phyloP scores from a whole-genome alignment of 2,888 invertebrate species.

The Alloscopus bannaensis region DNA sequence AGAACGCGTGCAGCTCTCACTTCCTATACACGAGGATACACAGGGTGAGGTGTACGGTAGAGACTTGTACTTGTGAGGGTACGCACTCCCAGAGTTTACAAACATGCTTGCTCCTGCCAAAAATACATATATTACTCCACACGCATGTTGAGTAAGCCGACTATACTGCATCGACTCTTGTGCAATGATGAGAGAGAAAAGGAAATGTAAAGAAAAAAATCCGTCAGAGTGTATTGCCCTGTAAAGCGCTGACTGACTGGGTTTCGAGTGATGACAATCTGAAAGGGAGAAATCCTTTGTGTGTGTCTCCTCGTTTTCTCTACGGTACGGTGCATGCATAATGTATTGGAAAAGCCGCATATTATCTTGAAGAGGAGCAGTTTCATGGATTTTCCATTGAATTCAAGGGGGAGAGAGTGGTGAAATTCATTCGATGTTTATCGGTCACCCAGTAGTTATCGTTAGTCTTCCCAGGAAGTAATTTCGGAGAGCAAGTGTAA shows the following conservation, averaged over 20 bases:
- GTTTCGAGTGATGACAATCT: conserved; percentile 32
- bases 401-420: no score
- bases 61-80: not conserved
- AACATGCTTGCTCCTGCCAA: not conserved
- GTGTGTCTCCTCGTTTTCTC: no score
- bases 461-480: no score
- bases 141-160: conserved; percentile 54
- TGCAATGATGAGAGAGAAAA: conserved; percentile 28
- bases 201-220: conserved; percentile 4
- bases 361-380: no score
- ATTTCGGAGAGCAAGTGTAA: no score
- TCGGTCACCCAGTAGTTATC: no score
- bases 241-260: conserved; percentile 28
- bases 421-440: no score
- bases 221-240: conserved; percentile 49
- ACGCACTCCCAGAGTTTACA: not conserved
- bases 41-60: not conserved
- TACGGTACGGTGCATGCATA: no score
- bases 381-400: no score
- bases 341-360: no score
- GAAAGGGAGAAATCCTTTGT: not conserved
- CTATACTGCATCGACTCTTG: no score
- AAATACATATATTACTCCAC: conserved; percentile 19
- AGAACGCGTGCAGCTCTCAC: conserved; percentile 69
- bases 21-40: no score